phyloP scores from a whole-genome alignment of 2,888 invertebrate species.

The Epiblema foenella region DNA sequence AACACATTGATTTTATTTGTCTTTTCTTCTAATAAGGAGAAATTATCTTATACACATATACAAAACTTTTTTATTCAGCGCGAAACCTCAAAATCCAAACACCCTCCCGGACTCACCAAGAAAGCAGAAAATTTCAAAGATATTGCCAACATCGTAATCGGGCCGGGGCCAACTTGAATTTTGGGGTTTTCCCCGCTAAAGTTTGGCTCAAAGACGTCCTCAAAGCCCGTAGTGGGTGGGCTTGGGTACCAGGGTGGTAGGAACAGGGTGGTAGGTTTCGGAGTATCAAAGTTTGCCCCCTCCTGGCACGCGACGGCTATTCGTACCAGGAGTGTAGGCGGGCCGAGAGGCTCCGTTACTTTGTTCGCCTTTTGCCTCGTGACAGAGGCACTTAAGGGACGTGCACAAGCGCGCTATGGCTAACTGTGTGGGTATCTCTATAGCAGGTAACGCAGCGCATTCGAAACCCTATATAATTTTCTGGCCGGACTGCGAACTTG shows the following conservation, averaged over 20 bases:
- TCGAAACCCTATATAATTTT: constrained; percentile 28
- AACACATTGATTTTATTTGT: too few relatives aligned
- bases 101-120: constrained; percentile 60
- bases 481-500: background rate
- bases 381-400: constrained; percentile 84
- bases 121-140: constrained; percentile 80
- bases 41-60: too few relatives aligned
- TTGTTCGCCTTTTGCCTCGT: constrained; percentile 83
- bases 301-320: constrained; percentile 72
- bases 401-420: constrained; percentile 71
- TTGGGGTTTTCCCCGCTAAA: constrained; percentile 82
- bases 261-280: constrained; percentile 67
- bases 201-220: constrained; percentile 83
- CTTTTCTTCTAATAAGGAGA: too few relatives aligned
- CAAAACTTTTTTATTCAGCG: constrained; percentile 38
- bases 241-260: constrained; percentile 73
- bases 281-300: constrained; percentile 79
- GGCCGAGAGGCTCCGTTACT: constrained; percentile 72
- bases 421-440: constrained; percentile 14
- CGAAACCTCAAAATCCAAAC: constrained; percentile 47
- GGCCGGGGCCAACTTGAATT: constrained; percentile 77
- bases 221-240: constrained; percentile 79
- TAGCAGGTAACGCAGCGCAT: constrained; percentile 20
- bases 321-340: constrained; percentile 66
- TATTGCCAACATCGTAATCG: constrained; percentile 81